Evolutionary conservation across 2,113 vertebrate species (phyloP).

Genomic region (Eublepharis macularius): DNA sequence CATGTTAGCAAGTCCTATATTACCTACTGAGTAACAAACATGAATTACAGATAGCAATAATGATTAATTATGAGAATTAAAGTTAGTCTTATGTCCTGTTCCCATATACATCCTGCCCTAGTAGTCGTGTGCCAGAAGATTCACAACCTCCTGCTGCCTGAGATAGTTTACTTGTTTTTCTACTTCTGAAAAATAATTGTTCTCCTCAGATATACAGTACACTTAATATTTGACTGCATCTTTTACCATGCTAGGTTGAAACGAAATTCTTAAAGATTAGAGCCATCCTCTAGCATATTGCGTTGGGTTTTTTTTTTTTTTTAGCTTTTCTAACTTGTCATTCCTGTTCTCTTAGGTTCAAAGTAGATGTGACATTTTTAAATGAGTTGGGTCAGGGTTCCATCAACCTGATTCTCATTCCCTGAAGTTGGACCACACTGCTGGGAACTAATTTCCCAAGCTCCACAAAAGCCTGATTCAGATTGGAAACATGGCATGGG

Average conservation of each 20-base stretch:
- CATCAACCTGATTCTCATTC: too few species aligned
- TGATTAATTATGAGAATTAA: slow-evolving; percentile 4
- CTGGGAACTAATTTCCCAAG: too few species aligned
- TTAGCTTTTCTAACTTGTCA: neutral
- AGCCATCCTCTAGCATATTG: neutral
- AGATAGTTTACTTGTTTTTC: slow-evolving; percentile 9
- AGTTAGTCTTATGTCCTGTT: neutral
- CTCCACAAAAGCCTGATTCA: too few species aligned
- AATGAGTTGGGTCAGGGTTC: too few species aligned
- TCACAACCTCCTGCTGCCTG: slow-evolving; percentile 9
- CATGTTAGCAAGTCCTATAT: slow-evolving; percentile 11
- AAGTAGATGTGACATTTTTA: too few species aligned
- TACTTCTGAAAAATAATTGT: slow-evolving; percentile 22
- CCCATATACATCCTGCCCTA: slow-evolving; percentile 9
- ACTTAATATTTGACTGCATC: neutral
- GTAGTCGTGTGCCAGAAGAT: neutral
- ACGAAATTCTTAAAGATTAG: neutral
- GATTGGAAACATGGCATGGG: too few species aligned
- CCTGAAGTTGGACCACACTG: too few species aligned
- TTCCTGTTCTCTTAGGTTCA: neutral
- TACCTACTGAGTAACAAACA: neutral
- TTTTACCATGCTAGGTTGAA: neutral
- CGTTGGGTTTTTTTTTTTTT: too few species aligned
- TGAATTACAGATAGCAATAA: neutral
- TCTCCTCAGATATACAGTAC: neutral